phyloP scores from a whole-genome alignment of 2,888 invertebrate genomes.

The Drosophila nigricruria region DNA sequence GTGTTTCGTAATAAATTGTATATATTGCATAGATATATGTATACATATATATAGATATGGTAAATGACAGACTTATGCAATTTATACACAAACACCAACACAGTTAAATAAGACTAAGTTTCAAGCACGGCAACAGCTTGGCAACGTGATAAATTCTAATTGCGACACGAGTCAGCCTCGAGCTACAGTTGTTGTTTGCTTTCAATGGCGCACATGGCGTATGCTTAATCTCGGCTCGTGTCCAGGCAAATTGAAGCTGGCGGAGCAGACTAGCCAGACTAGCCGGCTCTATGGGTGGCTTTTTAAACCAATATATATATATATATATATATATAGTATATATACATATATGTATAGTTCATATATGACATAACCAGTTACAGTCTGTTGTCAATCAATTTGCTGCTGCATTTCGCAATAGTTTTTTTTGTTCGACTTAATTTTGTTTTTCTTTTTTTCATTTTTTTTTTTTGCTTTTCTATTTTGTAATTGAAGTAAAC shows the following conservation, averaged over 20 bases:
- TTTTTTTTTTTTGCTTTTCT: conserved; percentile 13
- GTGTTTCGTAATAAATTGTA: conserved; percentile 37
- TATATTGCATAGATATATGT: conserved; percentile 7
- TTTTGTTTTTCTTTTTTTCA: conserved; percentile 6
- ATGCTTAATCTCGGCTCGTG: conserved; percentile 65
- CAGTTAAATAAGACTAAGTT: conserved; percentile 25
- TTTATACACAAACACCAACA: neutral
- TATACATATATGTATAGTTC: conserved; percentile 1
- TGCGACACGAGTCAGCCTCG: conserved; percentile 60
- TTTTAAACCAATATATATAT: conserved; percentile 40
- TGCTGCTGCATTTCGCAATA: conserved; percentile 48
- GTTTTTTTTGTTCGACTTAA: conserved; percentile 9
- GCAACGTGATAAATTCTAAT: conserved; percentile 72
- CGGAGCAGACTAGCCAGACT: conserved; percentile 34
- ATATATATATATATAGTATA: neutral
- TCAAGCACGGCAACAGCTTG: conserved; percentile 35
- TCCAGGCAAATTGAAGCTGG: conserved; percentile 46
- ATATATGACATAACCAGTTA: conserved; percentile 62
- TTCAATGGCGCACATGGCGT: conserved; percentile 55
- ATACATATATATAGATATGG: neutral
- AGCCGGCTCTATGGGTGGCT: conserved; percentile 46
- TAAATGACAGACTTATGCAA: conserved; percentile 43
- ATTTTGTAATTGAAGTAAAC: conserved; percentile 27
- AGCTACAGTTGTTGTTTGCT: conserved; percentile 18
- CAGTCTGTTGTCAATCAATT: conserved; percentile 56